These are phyloP conservation scores for Coenobita brevimanus DNA, from an alignment of 1,140 invertebrate species.

Conservation along the genomic window DNA sequence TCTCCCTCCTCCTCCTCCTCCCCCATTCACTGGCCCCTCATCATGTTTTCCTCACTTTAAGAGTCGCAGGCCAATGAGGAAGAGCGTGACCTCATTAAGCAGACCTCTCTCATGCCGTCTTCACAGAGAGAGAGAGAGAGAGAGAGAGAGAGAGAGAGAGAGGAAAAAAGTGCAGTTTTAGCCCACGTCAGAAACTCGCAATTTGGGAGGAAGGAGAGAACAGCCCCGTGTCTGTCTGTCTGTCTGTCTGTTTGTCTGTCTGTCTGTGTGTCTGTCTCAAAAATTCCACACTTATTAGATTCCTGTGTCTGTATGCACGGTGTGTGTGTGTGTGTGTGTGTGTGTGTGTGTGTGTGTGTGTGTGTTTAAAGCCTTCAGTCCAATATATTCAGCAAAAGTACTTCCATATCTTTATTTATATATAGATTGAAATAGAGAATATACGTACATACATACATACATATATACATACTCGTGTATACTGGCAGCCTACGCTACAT, in stretches of 20 bases:
- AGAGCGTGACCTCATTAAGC: constrained; percentile 30
- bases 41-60: constrained; percentile 29
- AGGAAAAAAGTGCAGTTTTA: constrained; percentile 12
- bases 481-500: too few relatives aligned
- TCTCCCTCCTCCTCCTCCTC: too few relatives aligned
- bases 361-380: not conserved
- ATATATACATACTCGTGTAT: not conserved
- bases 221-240: too few relatives aligned
- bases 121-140: too few relatives aligned
- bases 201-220: too few relatives aligned
- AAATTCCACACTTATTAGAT: constrained; percentile 19
- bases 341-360: too few relatives aligned
- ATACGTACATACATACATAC: not conserved
- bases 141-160: too few relatives aligned
- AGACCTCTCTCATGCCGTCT: constrained; percentile 22
- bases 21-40: too few relatives aligned
- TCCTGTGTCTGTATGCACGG: not conserved
- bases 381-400: not conserved
- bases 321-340: too few relatives aligned
- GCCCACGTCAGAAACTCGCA: constrained; percentile 17
- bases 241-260: too few relatives aligned
- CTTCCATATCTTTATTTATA: not conserved
- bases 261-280: not conserved
- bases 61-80: constrained; percentile 13
- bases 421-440: not conserved